Evolutionary conservation across 1,140 invertebrate genomes (phyloP), one percentile per base, ranked within the genome.

Genomic region (Ostrea edulis): DNA sequence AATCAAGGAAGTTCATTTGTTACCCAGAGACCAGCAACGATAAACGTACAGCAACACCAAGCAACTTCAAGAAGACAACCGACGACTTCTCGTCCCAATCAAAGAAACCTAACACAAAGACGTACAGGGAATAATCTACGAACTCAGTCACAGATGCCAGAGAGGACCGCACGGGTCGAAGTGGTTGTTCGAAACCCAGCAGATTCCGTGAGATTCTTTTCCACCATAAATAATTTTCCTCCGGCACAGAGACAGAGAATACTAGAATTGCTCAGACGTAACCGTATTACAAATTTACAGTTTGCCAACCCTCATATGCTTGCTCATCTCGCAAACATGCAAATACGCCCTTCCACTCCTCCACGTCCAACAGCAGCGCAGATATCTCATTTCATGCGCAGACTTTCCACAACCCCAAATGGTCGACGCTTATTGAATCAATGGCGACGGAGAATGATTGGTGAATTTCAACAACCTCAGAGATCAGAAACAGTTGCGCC

Each of bases 191-290:
- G 25, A 77, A 77, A 77, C 29, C 68, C 22, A 35, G 68, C 22
- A 35, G 68, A 77, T 77, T 77, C 68, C 11, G 25, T 77, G 29
- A 77, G 29, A 77, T 77, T 77, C 68, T 77, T 77, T 77, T 77
- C 68, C 8, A 77, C 68, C 1, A 77, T 77, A 29, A 77, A 77
- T 35, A 77, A 25, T 77, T 77, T 77, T 35, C 68, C 68, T 77
- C 68, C 25, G 14, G 68, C 25, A 77, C 68, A 25, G 25, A 25
- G 68, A 77, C 25, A 25, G 11, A 77, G 68, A 77, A 77, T 77
- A 77, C 68, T 77, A 25, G 25, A 77, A 29, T 29, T 77, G 29
- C 68, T 77, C 68, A 77, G 68, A 29, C 68, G 29, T 29, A 77
- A 77, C 29, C 68, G 68, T 25, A 29, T 77, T 14, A 77, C 68